Evolutionary conservation across 2,888 invertebrate species (phyloP).

Genomic region (Agrotis ipsilon): DNA sequence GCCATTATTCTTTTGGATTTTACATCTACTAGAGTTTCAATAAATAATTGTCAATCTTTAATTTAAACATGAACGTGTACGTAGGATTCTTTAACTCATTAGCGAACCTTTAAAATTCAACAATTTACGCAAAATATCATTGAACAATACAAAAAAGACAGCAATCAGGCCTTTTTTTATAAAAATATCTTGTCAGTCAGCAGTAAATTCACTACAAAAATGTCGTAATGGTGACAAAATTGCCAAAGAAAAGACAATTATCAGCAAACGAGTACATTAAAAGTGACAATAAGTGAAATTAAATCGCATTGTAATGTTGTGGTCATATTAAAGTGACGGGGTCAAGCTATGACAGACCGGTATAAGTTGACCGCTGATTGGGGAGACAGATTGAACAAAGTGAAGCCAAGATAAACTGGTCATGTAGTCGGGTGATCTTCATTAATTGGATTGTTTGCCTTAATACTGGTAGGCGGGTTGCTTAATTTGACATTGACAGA

Average conservation of each 20-base stretch:
- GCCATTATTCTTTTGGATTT: not conserved
- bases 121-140: conserved; percentile 41
- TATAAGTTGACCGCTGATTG: no score
- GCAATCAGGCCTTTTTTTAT: conserved; percentile 16
- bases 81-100: not conserved
- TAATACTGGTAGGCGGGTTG: conserved; percentile 8
- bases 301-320: conserved; percentile 30
- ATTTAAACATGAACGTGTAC: not conserved
- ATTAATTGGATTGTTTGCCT: conserved; percentile 48
- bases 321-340: conserved; percentile 21
- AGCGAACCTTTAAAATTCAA: not conserved
- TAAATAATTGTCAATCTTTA: not conserved
- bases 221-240: conserved; percentile 19
- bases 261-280: conserved; percentile 31
- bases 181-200: conserved; percentile 14
- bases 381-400: no score
- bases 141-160: conserved; percentile 13
- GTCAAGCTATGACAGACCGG: no score
- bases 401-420: no score
- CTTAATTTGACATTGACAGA: conserved; percentile 27
- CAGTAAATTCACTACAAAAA: conserved; percentile 40
- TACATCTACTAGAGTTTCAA: not conserved
- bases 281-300: conserved; percentile 38
- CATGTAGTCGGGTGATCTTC: conserved; percentile 1
- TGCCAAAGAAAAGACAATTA: conserved; percentile 24